Base-by-base conservation (phyloP, 2,888 invertebrate species). In the Antitype chi region DNA sequence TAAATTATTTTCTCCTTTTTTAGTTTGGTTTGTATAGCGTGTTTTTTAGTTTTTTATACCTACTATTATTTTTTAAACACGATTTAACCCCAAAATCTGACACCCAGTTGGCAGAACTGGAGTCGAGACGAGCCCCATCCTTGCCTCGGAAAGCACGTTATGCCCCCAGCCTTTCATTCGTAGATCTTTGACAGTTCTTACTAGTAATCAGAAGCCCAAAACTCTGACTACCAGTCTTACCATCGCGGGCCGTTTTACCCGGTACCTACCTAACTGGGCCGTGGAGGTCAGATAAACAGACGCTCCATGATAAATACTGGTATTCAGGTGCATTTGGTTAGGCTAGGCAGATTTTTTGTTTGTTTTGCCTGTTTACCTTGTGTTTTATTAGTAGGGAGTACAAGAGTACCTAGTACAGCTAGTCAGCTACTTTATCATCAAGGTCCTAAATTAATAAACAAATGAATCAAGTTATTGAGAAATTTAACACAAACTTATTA, bases 391-490 rank as follows among this genome's bases (percentile, higher is more conserved):
- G 23, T 57, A 52, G 1, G 67, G 43, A 38, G 8, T 53, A 53
- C 23, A 72, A 32, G 20, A 23, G 20, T 43, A 57, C 57, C 15
- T 28, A 47, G 43, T 47, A 49, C 23, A 57, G 62, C 15, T 66
- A n/a, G n/a, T n/a, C n/a, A n/a, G 57, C 25, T 66, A 2, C n/a
- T n/a, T n/a, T 47, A 55, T 28, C 28, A 43, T 23, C 55, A 68
- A 76, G 77, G 79, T 43, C 15, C 1, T 15, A 23, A 52, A 23
- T 32, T 57, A 77, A 64, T 57, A 83, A 80, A 80, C 69, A 80
- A 77, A 70, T 83, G 84, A 80, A 60, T 80, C 69, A 83, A 78
- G 66, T 32, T 80, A 78, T 70, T 70, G 43, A 70, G n/a, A n/a
- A n/a, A n/a, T n/a, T n/a, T n/a, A n/a, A n/a, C n/a, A n/a, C n/a